These are phyloP conservation scores for Tauraco hartlaubi DNA, from an alignment of 2,797 vertebrate species.

Conservation along the genomic window DNA sequence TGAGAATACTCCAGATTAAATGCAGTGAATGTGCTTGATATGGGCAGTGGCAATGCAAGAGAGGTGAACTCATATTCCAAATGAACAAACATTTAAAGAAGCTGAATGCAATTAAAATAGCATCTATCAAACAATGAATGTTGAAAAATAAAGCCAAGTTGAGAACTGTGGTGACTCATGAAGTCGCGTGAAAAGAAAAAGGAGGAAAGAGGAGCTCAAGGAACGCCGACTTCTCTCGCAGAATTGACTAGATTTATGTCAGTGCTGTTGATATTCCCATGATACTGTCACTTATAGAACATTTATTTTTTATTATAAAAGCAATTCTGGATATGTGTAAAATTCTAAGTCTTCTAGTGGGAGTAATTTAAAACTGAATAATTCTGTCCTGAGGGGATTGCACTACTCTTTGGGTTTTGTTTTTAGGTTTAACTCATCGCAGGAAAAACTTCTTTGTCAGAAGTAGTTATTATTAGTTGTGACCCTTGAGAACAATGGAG, in stretches of 20 bases:
- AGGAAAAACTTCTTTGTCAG: conserved; percentile 27
- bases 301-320: conserved; percentile 77
- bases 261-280: conserved; percentile 55
- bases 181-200: not conserved
- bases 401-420: conserved; percentile 48
- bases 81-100: not conserved
- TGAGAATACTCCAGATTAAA: not conserved
- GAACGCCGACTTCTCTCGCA: not conserved
- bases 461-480: conserved; percentile 39
- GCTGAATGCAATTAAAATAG: not conserved
- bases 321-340: conserved; percentile 61
- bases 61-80: not conserved
- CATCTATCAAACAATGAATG: not conserved
- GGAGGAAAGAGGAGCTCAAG: not conserved
- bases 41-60: not conserved
- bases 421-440: conserved; percentile 63
- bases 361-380: conserved; percentile 73
- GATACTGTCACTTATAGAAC: conserved; percentile 62
- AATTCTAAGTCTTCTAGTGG: conserved; percentile 65
- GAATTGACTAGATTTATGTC: conserved; percentile 27
- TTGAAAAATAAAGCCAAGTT: conserved; percentile 1
- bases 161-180: not conserved
- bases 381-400: conserved; percentile 50
- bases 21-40: not conserved
- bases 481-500: conserved; percentile 2